Conservation (phyloP, 2,797 vertebrate species). For the Sphenodon punctatus region DNA sequence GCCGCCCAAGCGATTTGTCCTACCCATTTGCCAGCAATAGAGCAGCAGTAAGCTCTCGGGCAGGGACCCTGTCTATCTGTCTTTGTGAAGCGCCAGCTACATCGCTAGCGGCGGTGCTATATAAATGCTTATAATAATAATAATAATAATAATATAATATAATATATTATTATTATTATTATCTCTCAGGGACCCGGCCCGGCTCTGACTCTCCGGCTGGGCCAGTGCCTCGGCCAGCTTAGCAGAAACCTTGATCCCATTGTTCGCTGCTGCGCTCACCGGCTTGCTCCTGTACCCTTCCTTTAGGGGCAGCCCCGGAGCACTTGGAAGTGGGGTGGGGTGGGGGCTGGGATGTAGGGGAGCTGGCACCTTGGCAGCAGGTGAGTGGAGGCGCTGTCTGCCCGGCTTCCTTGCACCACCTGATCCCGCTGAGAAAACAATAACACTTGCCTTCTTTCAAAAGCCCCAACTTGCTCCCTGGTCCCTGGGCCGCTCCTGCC, state of each 20-base stretch:
- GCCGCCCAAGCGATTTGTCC: constrained; percentile 10
- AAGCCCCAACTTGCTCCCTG: not conserved
- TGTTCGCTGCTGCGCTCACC: constrained; percentile 11
- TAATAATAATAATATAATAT: too few species aligned
- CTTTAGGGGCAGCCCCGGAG: not conserved
- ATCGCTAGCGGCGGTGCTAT: too few species aligned
- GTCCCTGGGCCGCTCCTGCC: constrained; percentile 31
- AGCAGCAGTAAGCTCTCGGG: too few species aligned
- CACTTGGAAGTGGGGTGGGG: not conserved
- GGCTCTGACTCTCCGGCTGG: not conserved
- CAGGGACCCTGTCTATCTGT: too few species aligned
- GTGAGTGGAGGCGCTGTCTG: not conserved
- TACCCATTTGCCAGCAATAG: constrained; percentile 43
- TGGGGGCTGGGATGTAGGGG: too few species aligned
- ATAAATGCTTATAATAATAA: too few species aligned
- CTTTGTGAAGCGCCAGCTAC: too few species aligned
- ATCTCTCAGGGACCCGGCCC: constrained; percentile 36
- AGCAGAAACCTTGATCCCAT: constrained; percentile 1
- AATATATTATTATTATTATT: too few species aligned
- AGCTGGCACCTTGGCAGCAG: not conserved
- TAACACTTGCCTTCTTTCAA: not conserved
- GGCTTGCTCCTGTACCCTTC: too few species aligned
- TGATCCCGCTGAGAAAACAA: too few species aligned
- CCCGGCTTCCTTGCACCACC: not conserved
- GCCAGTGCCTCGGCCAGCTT: constrained; percentile 17